Evolutionary conservation across 2,888 invertebrate genomes (phyloP).

Genomic region (Andrena chrysosceles): DNA sequence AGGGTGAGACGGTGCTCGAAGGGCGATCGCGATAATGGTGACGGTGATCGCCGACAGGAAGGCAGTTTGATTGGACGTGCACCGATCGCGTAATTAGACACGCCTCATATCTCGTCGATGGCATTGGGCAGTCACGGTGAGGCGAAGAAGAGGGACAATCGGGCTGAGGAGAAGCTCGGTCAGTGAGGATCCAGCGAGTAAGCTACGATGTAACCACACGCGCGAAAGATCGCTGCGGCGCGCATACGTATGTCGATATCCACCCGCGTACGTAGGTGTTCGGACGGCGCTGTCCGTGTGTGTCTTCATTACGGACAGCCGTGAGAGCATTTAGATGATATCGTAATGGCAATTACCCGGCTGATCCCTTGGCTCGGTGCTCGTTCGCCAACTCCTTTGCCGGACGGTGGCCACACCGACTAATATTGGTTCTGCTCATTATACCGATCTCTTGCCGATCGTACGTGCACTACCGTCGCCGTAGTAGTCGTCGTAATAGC

Average conservation of each 20-base stretch:
- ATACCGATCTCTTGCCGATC: conserved; percentile 72
- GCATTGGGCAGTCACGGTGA: conserved; percentile 67
- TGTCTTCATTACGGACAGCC: conserved; percentile 78
- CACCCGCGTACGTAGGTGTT: conserved; percentile 60
- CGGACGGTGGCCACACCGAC: conserved; percentile 73
- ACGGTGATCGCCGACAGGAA: conserved; percentile 77
- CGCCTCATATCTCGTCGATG: conserved; percentile 83
- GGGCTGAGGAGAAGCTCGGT: conserved; percentile 46
- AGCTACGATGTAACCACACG: conserved; percentile 53
- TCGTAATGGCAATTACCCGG: conserved; percentile 79
- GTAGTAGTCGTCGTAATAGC: conserved; percentile 59
- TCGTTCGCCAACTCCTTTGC: conserved; percentile 69
- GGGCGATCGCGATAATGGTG: conserved; percentile 76
- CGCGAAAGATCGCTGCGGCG: conserved; percentile 57
- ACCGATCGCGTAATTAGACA: conserved; percentile 83
- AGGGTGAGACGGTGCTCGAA: conserved; percentile 67
- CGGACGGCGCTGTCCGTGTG: conserved; percentile 60
- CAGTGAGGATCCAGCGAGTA: conserved; percentile 41
- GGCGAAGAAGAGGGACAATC: conserved; percentile 22
- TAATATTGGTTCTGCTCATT: conserved; percentile 77
- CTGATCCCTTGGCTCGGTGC: conserved; percentile 69
- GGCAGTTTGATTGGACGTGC: conserved; percentile 79
- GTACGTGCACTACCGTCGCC: conserved; percentile 63
- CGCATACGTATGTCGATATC: conserved; percentile 48
- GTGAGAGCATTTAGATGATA: conserved; percentile 81